A percentile compares a stretch with the other conserved stretches of the same genome.
Evolutionary conservation across 2,797 vertebrate species (phyloP).

Genomic region (Alexandromys oeconomus): DNA sequence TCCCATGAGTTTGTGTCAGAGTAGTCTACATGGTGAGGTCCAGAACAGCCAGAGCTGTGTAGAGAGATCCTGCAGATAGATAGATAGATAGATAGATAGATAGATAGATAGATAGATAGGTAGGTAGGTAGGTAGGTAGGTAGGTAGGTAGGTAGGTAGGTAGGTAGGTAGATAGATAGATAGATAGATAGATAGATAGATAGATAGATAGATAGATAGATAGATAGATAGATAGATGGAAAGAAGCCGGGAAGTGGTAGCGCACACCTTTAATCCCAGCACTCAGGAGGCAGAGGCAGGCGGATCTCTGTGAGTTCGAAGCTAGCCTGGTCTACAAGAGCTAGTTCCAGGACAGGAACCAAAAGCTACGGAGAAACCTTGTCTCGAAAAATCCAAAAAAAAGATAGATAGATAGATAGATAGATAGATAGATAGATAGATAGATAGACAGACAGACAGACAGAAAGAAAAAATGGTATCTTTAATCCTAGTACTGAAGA

Average conservation of each 20-base stretch:
- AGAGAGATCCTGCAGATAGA: neutral
- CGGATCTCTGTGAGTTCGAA: too few relatives aligned
- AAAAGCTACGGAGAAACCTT: too few relatives aligned
- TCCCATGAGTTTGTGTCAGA: neutral
- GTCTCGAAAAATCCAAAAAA: too few relatives aligned
- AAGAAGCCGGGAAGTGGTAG: too few relatives aligned
- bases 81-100: neutral
- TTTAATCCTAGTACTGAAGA: neutral
- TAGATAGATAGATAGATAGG: neutral
- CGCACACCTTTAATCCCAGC: too few relatives aligned
- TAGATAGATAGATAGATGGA: neutral
- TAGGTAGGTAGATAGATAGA: neutral
- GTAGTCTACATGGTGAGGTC: neutral
- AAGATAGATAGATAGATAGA: neutral
- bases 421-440: neutral
- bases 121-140: too few relatives aligned
- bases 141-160: too few relatives aligned
- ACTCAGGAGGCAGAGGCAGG: too few relatives aligned
- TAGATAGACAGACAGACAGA: accelerated
- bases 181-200: neutral
- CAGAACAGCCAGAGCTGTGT: neutral
- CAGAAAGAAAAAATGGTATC: neutral
- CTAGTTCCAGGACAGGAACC: too few relatives aligned
- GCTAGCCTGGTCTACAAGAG: too few relatives aligned
- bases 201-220: neutral